These are phyloP conservation scores for Nerophis ophidion DNA, from an alignment of 2,113 vertebrate genomes.

Conservation along the genomic window DNA sequence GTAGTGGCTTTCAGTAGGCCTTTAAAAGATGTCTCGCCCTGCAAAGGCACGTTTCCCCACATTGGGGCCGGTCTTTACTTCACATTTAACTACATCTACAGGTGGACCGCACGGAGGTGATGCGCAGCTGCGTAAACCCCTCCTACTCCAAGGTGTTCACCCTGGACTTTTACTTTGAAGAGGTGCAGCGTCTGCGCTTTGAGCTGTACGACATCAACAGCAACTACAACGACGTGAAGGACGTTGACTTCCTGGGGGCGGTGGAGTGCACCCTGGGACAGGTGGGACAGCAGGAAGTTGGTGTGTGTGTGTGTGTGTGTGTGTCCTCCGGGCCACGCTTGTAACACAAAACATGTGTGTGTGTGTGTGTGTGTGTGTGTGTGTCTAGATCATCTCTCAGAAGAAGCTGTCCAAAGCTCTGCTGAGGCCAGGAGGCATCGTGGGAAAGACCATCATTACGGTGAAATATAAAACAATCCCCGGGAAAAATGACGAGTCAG, in stretches of 20 bases:
- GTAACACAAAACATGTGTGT: not conserved
- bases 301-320: not conserved
- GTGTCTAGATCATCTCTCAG: constrained; percentile 87
- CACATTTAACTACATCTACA: constrained; percentile 43
- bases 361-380: constrained; percentile 19
- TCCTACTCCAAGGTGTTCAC: constrained; percentile 95
- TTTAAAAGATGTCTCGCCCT: no score
- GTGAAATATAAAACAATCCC: constrained; percentile 63
- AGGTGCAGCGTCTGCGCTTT: constrained; percentile 88
- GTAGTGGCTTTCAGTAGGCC: no score
- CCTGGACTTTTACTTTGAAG: constrained; percentile 95
- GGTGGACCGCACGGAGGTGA: constrained; percentile 95
- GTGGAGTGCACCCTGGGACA: constrained; percentile 96
- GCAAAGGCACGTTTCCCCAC: no score
- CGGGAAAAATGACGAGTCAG: no score
- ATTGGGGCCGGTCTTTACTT: not conserved
- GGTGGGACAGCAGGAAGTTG: constrained; percentile 55
- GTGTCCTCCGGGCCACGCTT: not conserved
- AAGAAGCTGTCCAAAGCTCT: constrained; percentile 92
- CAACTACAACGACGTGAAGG: constrained; percentile 84
- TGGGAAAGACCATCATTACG: constrained; percentile 90
- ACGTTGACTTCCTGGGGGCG: constrained; percentile 86
- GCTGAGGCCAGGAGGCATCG: constrained; percentile 88
- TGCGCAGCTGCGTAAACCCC: constrained; percentile 88
- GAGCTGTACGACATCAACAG: constrained; percentile 91